phyloP scores from a whole-genome alignment of 37 sponge, comb jelly and placozoan genomes.

The Spongia lamella region DNA sequence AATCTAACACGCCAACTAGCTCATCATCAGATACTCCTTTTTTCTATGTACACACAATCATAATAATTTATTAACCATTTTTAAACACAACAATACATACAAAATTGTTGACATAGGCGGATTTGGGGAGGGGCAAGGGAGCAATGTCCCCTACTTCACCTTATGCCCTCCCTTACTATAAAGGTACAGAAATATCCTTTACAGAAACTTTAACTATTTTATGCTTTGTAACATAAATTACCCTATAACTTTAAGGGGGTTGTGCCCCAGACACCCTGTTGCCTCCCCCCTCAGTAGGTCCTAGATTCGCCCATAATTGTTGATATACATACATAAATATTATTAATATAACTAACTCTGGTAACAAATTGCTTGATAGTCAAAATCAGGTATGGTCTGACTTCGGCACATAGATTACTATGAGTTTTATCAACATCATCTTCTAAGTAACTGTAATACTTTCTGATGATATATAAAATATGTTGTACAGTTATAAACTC shows the following conservation, averaged over 20 bases:
- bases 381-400: slow-evolving; percentile 66
- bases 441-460: slow-evolving; percentile 48
- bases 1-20: slow-evolving; percentile 52
- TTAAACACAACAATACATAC: not conserved
- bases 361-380: slow-evolving; percentile 64
- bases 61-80: too few species aligned
- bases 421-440: slow-evolving; percentile 7
- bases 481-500: slow-evolving; percentile 45
- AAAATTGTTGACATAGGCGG: too few species aligned
- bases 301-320: not conserved
- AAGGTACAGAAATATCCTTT: too few species aligned
- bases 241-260: too few species aligned
- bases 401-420: slow-evolving; percentile 5
- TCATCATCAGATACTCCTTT: slow-evolving; percentile 63
- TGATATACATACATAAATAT: not conserved
- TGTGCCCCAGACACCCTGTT: too few species aligned
- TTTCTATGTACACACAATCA: slow-evolving; percentile 45
- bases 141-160: not conserved
- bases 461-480: slow-evolving; percentile 59
- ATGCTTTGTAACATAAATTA: too few species aligned
- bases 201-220: too few species aligned
- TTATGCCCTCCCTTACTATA: not conserved
- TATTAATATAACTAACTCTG: slow-evolving; percentile 34
- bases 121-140: too few species aligned
- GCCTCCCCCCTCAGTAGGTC: too few species aligned